These are phyloP conservation scores for Drosophila serrata DNA, from an alignment of 1,140 invertebrate species.

Conservation along the genomic window DNA sequence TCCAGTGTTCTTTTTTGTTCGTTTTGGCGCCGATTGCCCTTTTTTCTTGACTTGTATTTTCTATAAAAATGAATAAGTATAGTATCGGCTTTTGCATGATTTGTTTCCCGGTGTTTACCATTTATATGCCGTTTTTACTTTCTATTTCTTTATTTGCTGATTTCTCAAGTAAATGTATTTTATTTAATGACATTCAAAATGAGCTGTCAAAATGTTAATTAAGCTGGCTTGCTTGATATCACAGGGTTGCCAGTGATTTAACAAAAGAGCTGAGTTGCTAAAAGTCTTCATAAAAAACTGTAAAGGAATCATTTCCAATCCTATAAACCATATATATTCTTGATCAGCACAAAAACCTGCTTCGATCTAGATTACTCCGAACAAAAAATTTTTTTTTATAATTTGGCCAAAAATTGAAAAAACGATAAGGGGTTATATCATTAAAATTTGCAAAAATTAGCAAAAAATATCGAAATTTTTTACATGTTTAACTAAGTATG, in stretches of 20 bases:
- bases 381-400: too few relatives aligned
- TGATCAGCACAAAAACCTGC: too few relatives aligned
- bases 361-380: too few relatives aligned
- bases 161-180: neutral
- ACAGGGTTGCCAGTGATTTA: neutral
- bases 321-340: too few relatives aligned
- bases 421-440: too few relatives aligned
- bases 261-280: neutral
- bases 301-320: too few relatives aligned
- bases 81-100: rapidly evolving
- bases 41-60: neutral
- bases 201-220: neutral
- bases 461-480: too few relatives aligned
- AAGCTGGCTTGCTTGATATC: neutral
- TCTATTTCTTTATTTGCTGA: too few relatives aligned
- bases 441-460: too few relatives aligned
- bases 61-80: neutral
- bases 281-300: neutral
- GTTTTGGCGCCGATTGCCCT: neutral
- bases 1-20: neutral
- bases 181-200: neutral
- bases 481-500: too few relatives aligned
- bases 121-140: neutral
- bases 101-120: neutral
- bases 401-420: too few relatives aligned